Percentiles rank a stretch among this genome's conserved stretches.
Evolutionary conservation across 1,140 invertebrate species (phyloP).

Genomic region (Drosophila ficusphila): DNA sequence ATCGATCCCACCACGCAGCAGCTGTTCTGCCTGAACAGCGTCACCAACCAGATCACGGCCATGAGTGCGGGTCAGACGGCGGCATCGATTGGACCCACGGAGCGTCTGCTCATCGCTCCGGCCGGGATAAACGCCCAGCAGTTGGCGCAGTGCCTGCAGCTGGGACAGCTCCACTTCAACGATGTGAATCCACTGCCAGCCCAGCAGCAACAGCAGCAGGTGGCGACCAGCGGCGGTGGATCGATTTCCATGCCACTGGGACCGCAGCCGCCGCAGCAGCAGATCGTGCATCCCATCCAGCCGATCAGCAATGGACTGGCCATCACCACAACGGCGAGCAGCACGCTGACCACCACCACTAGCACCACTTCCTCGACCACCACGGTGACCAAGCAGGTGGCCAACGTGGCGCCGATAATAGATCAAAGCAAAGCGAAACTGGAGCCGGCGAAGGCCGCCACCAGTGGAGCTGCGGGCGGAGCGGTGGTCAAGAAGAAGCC

Average conservation of each 20-base stretch:
- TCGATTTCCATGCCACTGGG: conserved; percentile 52
- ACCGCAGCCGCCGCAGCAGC: conserved; percentile 71
- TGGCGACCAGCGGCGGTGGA: conserved; percentile 32
- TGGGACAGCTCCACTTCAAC: conserved; percentile 83
- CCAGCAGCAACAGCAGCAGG: conserved; percentile 17
- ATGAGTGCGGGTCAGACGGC: conserved; percentile 80
- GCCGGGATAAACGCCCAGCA: conserved; percentile 83
- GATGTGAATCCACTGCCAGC: conserved; percentile 73
- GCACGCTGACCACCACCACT: conserved; percentile 51
- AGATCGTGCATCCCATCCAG: conserved; percentile 79
- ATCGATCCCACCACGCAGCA: conserved; percentile 81
- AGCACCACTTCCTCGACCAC: conserved; percentile 62
- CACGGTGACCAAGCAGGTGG: conserved; percentile 78
- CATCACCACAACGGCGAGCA: conserved; percentile 60
- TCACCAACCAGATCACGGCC: conserved; percentile 83
- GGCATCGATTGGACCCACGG: conserved; percentile 78
- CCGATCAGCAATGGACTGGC: conserved; percentile 64
- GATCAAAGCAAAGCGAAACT: conserved; percentile 80
- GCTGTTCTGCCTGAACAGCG: conserved; percentile 79
- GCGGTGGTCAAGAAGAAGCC: conserved; percentile 78
- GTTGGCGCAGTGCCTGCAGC: conserved; percentile 78
- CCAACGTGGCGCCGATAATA: conserved; percentile 82
- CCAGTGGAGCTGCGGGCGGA: conserved; percentile 7
- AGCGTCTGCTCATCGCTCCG: conserved; percentile 78
- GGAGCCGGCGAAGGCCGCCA: conserved; percentile 56